Conservation (phyloP, 2,113 vertebrate species). For the Myocastor coypus region DNA sequence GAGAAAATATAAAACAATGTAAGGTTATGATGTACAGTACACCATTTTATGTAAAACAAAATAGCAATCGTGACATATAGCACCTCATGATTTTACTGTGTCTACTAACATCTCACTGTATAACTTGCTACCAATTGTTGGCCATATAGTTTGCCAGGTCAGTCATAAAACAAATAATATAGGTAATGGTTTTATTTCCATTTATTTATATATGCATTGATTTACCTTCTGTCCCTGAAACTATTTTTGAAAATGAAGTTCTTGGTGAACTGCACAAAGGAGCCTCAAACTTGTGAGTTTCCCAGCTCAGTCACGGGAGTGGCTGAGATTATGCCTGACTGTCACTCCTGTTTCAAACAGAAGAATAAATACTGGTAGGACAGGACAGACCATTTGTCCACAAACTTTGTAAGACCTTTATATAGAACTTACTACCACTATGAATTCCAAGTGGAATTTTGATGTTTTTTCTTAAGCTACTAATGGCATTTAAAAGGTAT, state of each 20-base stretch:
- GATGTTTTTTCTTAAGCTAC: constrained; percentile 13
- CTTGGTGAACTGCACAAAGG: background rate
- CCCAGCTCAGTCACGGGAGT: background rate
- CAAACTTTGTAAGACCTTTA: background rate
- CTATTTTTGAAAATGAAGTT: background rate
- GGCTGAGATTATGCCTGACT: background rate
- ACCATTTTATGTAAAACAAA: background rate
- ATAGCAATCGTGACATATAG: background rate
- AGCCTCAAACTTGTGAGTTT: background rate
- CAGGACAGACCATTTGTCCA: background rate
- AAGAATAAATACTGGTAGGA: background rate
- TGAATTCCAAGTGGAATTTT: background rate
- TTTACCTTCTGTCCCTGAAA: background rate
- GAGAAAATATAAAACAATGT: background rate
- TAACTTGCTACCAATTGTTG: background rate
- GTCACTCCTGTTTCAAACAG: background rate
- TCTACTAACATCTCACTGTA: background rate
- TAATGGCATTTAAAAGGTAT: constrained; percentile 35
- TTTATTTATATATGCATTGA: background rate
- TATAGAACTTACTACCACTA: background rate
- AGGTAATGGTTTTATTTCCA: background rate
- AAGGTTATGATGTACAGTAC: background rate
- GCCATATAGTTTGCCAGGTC: background rate
- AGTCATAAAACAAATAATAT: rapidly evolving
- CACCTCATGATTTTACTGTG: background rate